Percentiles rank a stretch among this genome's conserved stretches.
Evolutionary conservation across 2,113 vertebrate genomes (phyloP).

Genomic region (Catharus minimus): DNA sequence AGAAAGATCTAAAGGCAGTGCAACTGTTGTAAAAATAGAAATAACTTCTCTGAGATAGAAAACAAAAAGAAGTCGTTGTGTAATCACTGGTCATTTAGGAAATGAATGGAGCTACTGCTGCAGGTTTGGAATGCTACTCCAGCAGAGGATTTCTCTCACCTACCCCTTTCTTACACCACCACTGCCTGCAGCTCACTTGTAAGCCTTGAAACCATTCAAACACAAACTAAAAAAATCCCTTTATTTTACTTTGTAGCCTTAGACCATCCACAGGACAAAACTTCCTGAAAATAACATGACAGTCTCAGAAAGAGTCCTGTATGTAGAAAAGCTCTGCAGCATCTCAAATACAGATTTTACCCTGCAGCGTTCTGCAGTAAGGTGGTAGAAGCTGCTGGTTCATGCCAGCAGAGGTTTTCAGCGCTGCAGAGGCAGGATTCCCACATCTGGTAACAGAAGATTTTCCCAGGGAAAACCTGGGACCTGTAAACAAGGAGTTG

Average conservation of each 20-base stretch:
- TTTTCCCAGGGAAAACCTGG: neutral
- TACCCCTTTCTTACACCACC: neutral
- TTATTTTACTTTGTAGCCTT: neutral
- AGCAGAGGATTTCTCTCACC: neutral
- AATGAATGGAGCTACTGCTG: neutral
- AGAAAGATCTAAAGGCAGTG: neutral
- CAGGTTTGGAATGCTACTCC: neutral
- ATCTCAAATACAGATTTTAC: neutral
- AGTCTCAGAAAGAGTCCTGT: neutral
- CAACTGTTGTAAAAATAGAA: neutral
- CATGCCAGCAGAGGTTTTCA: neutral
- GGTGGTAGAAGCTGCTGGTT: neutral
- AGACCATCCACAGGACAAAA: neutral
- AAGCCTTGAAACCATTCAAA: neutral
- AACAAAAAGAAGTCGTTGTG: fast-evolving
- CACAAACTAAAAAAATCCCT: neutral
- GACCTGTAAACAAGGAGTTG: neutral
- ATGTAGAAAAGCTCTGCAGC: neutral
- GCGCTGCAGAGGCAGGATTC: neutral
- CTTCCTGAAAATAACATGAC: fast-evolving
- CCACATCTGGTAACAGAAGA: no score
- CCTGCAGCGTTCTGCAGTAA: neutral
- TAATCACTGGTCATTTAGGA: neutral
- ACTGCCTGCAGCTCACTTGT: neutral
- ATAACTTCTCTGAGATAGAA: neutral